These are phyloP conservation scores for Ormyrus labotus DNA, from an alignment of 2,888 invertebrate genomes.

Conservation along the genomic window DNA sequence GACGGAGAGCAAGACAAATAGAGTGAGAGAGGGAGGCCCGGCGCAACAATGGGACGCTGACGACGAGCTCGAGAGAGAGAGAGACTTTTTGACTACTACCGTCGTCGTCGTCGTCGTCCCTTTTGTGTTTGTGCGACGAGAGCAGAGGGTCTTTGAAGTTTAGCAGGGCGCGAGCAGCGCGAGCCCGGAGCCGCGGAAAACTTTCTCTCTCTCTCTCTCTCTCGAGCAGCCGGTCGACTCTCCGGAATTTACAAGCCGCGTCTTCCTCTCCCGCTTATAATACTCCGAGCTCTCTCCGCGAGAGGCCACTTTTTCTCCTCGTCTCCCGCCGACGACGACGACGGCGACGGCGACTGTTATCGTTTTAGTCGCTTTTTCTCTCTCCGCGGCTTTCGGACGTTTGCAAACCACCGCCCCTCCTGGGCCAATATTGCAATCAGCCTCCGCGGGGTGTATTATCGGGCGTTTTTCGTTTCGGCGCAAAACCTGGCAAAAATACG, in stretches of 20 bases:
- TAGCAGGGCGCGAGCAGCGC: constrained; percentile 25
- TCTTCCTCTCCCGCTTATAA: not conserved
- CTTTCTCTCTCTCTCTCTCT: constrained; percentile 24
- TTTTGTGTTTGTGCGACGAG: constrained; percentile 31
- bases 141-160: constrained; percentile 50
- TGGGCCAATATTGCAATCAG: too few relatives aligned
- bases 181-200: constrained; percentile 35
- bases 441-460: too few relatives aligned
- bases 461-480: too few relatives aligned
- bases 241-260: constrained; percentile 40
- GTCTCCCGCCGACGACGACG: not conserved
- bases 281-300: not conserved
- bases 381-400: too few relatives aligned
- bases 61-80: constrained; percentile 28
- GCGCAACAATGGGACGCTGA: constrained; percentile 48
- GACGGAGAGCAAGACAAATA: constrained; percentile 40
- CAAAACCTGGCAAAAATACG: too few relatives aligned
- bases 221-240: too few relatives aligned
- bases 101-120: constrained; percentile 17
- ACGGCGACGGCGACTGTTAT: not conserved
- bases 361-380: not conserved
- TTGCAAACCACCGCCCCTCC: too few relatives aligned
- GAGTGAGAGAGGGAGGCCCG: not conserved
- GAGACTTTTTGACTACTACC: constrained; percentile 50
- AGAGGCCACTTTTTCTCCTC: constrained; percentile 20